These are phyloP conservation scores for Aphis craccivora DNA, from an alignment of 1,140 invertebrate species.

Conservation along the genomic window DNA sequence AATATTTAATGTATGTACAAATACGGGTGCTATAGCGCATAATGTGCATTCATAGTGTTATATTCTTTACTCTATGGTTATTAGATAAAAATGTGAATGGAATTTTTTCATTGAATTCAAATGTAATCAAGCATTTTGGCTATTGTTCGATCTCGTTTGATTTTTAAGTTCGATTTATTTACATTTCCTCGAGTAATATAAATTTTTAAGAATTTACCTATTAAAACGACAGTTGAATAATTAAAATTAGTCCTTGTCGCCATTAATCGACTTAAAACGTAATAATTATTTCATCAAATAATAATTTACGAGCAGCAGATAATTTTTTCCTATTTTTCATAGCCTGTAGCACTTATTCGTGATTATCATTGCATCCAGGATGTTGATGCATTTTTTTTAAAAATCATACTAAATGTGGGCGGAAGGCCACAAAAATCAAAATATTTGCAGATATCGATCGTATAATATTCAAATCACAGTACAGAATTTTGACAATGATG, in stretches of 20 bases:
- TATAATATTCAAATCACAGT: neutral
- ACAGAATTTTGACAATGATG: neutral
- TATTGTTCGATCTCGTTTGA: neutral
- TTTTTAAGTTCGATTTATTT: neutral
- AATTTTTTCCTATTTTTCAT: neutral
- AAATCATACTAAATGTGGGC: neutral
- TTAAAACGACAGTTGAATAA: neutral
- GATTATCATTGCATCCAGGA: neutral
- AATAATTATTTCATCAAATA: neutral
- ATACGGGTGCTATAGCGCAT: too few relatives aligned
- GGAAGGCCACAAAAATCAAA: neutral
- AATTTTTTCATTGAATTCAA: neutral
- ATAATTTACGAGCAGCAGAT: neutral
- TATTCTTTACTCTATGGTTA: too few relatives aligned
- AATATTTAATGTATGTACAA: neutral
- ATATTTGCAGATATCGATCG: neutral
- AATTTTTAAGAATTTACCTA: neutral
- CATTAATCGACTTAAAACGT: neutral
- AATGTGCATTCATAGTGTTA: neutral
- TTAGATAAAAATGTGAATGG: neutral
- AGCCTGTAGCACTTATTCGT: neutral
- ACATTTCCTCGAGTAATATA: neutral
- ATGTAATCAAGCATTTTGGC: neutral
- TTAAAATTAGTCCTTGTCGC: neutral
- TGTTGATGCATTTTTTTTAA: neutral